Percentiles rank a stretch among this genome's conserved stretches.
phyloP scores from a whole-genome alignment of 30 jellyfish, hydroid and myxozoan species.

The Haliclystus octoradiatus region DNA sequence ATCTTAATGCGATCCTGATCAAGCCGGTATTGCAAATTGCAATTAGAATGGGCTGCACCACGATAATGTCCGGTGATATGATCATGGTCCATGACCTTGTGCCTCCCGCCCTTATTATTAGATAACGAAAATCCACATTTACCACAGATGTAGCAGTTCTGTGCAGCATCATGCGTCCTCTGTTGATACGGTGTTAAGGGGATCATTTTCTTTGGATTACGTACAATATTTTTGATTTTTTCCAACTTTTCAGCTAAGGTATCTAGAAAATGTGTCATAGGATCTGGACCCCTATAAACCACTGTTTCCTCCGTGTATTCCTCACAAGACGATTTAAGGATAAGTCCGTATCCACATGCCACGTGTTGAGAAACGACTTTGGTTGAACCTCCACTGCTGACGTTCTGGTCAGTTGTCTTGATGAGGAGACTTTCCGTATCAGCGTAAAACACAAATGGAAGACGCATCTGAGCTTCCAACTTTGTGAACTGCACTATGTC shows the following conservation, averaged over 20 bases:
- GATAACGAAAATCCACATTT: slow-evolving; percentile 11
- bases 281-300: slow-evolving; percentile 18
- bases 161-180: slow-evolving; percentile 3
- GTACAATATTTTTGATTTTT: too few species aligned
- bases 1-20: slow-evolving; percentile 22
- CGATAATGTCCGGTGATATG: slow-evolving; percentile 43
- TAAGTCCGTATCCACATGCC: slow-evolving; percentile 21
- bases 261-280: not conserved
- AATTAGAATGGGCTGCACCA: slow-evolving; percentile 39
- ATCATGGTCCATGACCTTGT: slow-evolving; percentile 19
- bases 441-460: slow-evolving; percentile 35
- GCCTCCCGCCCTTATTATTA: slow-evolving; percentile 14
- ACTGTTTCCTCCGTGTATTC: slow-evolving; percentile 8
- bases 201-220: not conserved
- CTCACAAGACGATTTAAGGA: slow-evolving; percentile 12
- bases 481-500: not conserved
- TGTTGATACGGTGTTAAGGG: not conserved
- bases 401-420: too few species aligned
- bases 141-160: slow-evolving; percentile 18
- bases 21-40: slow-evolving; percentile 23
- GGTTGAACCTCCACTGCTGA: too few species aligned
- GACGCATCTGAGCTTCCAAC: slow-evolving; percentile 2
- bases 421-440: too few species aligned
- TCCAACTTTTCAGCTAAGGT: not conserved
- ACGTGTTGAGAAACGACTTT: too few species aligned